Base-by-base conservation (phyloP, 1,140 invertebrate species). In the Cherax quadricarinatus region DNA sequence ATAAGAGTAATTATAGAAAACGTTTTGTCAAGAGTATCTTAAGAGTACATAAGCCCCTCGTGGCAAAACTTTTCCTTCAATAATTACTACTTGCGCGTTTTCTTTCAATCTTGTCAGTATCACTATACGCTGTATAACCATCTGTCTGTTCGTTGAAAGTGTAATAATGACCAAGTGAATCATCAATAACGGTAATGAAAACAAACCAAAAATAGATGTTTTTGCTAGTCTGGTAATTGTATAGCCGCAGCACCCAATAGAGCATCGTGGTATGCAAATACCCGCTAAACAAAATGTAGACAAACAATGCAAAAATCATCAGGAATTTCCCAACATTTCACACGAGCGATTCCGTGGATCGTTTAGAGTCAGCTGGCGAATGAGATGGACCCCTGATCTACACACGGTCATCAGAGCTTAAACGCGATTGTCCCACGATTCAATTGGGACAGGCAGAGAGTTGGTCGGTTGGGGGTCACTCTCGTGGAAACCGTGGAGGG, bases 361-460 rank as follows among this genome's bases (percentile, higher is more conserved):
- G 81, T 60, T 75, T 75, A 86, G 78, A 88, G 86, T 88, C 86
- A 88, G 86, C 75, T 81, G 86, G 86, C 78, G 75, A 88, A 88
- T 88, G 78, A 88, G 86, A 24, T 81, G 86, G 78, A 88, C 78
- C 78, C 60, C 86, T 88, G 86, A 88, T 88, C 86, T 88, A 88
- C 78, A 88, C 86, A 60, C 86, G 86, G 86, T 62, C 86, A 80
- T 88, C 86, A 62, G 86, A 81, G 86, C 86, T 88, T 88, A 88
- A 88, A 88, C 86, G 86, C 86, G 86, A 88, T 88, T 88, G 86
- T 88, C 86, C 86, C 78, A 41, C 86, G 86, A 88, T 88, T 88
- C 86, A 88, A 88, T 88, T 88, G 86, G 86, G 86, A 81, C 49
- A 80, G 75, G n/a, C 86, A 41, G 86, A 60, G 86, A 88, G 75